Evolutionary conservation across 2,113 vertebrate species (phyloP).

Genomic region (Stegastes partitus): DNA sequence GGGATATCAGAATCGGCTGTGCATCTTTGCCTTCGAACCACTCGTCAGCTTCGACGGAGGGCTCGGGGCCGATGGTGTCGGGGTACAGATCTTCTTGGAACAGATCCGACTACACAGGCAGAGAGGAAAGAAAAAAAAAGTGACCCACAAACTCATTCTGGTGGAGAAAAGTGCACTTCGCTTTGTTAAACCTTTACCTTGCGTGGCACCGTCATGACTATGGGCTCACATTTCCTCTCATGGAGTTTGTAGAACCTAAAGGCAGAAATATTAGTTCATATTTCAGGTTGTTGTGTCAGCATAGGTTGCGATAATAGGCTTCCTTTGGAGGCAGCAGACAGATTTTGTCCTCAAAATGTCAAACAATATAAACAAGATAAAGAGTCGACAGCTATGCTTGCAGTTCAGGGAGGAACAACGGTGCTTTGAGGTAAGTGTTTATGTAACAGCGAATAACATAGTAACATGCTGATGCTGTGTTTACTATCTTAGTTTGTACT

Average conservation of each 20-base stretch:
- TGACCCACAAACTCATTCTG: background rate
- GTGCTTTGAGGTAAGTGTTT: background rate
- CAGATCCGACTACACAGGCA: conserved; percentile 88
- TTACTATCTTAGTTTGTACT: background rate
- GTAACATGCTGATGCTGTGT: background rate
- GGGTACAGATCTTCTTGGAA: conserved; percentile 95
- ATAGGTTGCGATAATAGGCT: background rate
- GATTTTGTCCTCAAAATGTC: too few species aligned
- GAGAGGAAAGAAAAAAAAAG: background rate
- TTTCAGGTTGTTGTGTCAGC: background rate
- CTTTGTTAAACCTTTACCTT: conserved; percentile 78
- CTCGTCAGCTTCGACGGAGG: conserved; percentile 88
- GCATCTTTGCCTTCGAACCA: conserved; percentile 90
- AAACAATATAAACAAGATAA: background rate
- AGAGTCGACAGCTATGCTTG: background rate
- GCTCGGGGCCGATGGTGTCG: conserved; percentile 89
- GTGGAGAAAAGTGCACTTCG: background rate
- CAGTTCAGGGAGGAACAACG: background rate
- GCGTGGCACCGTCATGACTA: conserved; percentile 89
- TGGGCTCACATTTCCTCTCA: conserved; percentile 89
- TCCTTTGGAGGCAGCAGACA: too few species aligned
- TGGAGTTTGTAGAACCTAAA: conserved; percentile 90
- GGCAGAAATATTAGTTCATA: background rate
- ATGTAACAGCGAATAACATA: background rate
- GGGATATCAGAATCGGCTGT: conserved; percentile 88